Base-by-base conservation (phyloP, 2,888 invertebrate genomes). In the Pantelozetes paolii region DNA sequence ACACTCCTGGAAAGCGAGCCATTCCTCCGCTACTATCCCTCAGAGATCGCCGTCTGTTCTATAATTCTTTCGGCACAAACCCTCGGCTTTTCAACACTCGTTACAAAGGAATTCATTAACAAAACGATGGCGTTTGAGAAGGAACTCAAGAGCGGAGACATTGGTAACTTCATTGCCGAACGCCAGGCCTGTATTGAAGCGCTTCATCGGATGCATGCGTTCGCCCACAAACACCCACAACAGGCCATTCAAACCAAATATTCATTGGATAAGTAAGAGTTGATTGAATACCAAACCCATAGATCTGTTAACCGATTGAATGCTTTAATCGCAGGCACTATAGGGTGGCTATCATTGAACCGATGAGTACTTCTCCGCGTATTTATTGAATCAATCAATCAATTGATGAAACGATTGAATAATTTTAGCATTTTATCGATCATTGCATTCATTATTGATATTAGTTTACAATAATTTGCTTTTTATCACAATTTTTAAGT, bases 181-280 rank as follows among this genome's bases (percentile, higher is more conserved):
- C 71, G 70, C 15, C 42, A 71, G 26, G 26, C 30, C 2, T 62
- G 76, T n/a, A 23, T 75, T 6, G 75, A 75, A 48, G 72, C 74
- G 9, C 30, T 76, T 13, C 42, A 67, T 50, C n/a, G 50, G n/a
- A 30, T 76, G 42, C 71, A 72, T 32, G 28, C 48, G 5, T 72
- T 54, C 28, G 72, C 75, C 13, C 26, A 18, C 13, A 57, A 62
- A 48, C 74, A 75, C 23, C 73, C 62, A 28, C 75, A 75, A 30
- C 74, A 75, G 64, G 75, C 74, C 18, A 75, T 75, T 32, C 74
- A 71, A 48, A 42, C 45, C 8, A 75, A 75, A 74, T 75, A 54
- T 30, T 26, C 42, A 42, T 20, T 15, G 20, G 48, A 73, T 45
- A 75, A 75, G 71, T 75, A 18, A 62, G n/a, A n/a, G n/a, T n/a